Conservation (phyloP, 2,113 vertebrate species). For the Fregetta grallaria region DNA sequence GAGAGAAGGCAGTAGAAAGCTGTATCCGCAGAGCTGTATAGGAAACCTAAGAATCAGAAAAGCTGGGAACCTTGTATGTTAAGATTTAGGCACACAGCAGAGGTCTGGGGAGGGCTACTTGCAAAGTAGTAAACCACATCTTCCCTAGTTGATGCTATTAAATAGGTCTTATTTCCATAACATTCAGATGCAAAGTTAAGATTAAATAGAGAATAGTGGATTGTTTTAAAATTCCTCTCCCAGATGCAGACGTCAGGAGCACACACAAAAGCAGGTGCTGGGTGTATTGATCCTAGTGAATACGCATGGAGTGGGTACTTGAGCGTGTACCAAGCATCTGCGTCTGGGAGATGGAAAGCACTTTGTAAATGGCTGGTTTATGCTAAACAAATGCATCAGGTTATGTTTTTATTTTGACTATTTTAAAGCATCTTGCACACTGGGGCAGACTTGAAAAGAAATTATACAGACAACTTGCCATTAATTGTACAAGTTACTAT, state of each 20-base stretch:
- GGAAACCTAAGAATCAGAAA: background rate
- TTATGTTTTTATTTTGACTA: conserved; percentile 51
- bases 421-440: conserved; percentile 18
- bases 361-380: conserved; percentile 17
- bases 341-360: background rate
- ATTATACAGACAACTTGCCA: background rate
- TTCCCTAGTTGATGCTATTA: background rate
- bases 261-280: conserved; percentile 43
- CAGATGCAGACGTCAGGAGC: conserved; percentile 16
- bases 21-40: accelerated
- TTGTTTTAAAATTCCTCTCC: conserved; percentile 24
- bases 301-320: conserved; percentile 37
- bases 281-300: conserved; percentile 40
- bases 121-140: background rate
- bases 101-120: background rate
- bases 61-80: background rate
- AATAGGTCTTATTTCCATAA: background rate
- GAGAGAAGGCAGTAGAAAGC: background rate
- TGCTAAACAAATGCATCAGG: conserved; percentile 47
- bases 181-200: background rate
- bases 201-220: background rate
- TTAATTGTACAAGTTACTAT: background rate
- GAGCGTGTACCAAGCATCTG: conserved; percentile 45
- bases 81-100: background rate
- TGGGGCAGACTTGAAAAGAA: background rate